Percentiles rank a stretch among this genome's conserved stretches.
These are phyloP conservation scores for Chinchilla lanigera DNA, from an alignment of 2,113 vertebrate species.

Conservation along the genomic window DNA sequence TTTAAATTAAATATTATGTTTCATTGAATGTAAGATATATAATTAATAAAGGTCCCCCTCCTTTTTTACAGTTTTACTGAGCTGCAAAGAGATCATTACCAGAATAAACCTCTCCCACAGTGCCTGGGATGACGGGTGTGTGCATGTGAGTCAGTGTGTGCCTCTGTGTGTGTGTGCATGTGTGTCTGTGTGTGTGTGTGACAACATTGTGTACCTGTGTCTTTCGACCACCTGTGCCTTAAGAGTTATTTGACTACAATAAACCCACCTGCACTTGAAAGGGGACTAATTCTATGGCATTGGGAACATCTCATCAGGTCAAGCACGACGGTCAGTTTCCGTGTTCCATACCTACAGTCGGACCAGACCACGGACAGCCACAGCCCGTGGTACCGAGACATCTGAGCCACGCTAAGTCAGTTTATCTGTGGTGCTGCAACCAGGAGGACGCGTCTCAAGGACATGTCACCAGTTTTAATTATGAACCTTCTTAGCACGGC, in stretches of 20 bases:
- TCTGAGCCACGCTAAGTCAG: background rate
- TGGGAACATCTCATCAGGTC: background rate
- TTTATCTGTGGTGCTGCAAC: background rate
- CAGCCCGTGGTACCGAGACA: background rate
- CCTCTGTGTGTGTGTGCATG: background rate
- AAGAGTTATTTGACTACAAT: background rate
- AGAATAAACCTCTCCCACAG: constrained; percentile 81
- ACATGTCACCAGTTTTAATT: background rate
- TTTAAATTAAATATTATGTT: constrained; percentile 86
- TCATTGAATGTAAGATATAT: constrained; percentile 85
- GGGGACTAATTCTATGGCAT: background rate
- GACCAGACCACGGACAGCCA: background rate
- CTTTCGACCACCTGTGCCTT: background rate
- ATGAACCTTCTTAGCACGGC: background rate
- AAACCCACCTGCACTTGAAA: background rate
- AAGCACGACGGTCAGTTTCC: background rate
- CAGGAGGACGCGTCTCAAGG: background rate
- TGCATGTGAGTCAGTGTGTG: background rate
- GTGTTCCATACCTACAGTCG: background rate
- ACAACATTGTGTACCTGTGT: background rate
- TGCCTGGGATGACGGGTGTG: constrained; percentile 43
- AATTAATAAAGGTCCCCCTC: constrained; percentile 85
- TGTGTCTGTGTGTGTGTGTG: background rate
- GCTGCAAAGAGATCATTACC: constrained; percentile 80
- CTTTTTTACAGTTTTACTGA: constrained; percentile 76